A percentile compares a stretch with the other conserved stretches of the same genome.
Conservation (phyloP, 2,888 invertebrate species). For the Lucinisca nassula region DNA sequence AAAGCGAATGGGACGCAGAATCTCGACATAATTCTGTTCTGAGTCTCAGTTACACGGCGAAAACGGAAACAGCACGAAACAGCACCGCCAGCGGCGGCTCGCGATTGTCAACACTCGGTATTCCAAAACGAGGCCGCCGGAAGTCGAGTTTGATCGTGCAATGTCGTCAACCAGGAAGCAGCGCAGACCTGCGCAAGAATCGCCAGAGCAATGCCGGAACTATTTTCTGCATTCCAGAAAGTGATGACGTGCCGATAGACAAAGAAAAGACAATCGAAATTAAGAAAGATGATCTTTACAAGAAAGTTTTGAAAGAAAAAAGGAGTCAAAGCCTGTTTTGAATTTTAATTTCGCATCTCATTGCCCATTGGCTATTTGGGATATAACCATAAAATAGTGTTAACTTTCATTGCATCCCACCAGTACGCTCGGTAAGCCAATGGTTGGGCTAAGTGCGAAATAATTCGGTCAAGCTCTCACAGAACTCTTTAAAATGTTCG, state of each 20-base stretch:
- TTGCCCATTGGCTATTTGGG: too few species aligned
- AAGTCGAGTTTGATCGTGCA: neutral
- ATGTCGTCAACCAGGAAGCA: neutral
- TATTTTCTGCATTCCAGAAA: neutral
- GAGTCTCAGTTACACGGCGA: neutral
- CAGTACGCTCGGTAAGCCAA: too few species aligned
- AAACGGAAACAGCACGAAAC: neutral
- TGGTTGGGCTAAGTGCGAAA: too few species aligned
- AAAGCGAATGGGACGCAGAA: neutral
- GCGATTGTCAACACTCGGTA: neutral
- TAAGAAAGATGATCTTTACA: neutral
- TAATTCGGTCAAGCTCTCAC: too few species aligned
- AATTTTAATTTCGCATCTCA: too few species aligned
- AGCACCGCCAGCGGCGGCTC: neutral
- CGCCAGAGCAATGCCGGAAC: neutral
- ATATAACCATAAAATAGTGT: too few species aligned
- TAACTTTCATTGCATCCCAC: too few species aligned
- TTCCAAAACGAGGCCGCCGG: slow-evolving; percentile 13
- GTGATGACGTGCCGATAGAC: neutral
- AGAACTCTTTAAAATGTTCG: too few species aligned
- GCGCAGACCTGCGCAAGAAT: neutral
- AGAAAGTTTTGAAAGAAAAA: neutral
- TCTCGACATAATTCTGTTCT: neutral
- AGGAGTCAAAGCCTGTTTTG: neutral
- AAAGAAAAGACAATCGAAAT: neutral